A percentile compares a stretch with the other conserved stretches of the same genome.
These are phyloP conservation scores for Physocephala rufipes DNA, from an alignment of 2,888 invertebrate species.

Conservation along the genomic window DNA sequence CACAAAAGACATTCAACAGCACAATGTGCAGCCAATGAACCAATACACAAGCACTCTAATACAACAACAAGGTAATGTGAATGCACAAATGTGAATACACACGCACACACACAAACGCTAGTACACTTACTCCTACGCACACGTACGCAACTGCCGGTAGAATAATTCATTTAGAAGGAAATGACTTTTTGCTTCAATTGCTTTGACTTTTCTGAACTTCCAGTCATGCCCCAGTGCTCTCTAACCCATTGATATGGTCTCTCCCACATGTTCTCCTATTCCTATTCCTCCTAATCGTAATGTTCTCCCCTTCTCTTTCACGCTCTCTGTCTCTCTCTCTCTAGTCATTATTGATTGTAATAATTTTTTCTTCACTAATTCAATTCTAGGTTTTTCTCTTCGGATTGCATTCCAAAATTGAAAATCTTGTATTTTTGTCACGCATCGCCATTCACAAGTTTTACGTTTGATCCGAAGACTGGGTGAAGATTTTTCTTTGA, in stretches of 20 bases:
- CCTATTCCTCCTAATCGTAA: neutral
- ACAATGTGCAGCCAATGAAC: too few species aligned
- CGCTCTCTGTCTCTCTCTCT: neutral
- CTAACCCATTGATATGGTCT: neutral
- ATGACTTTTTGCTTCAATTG: constrained; percentile 6
- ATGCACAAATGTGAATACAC: neutral
- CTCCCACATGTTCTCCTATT: neutral
- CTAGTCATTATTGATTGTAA: neutral
- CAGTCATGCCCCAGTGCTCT: too few species aligned
- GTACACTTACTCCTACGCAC: constrained; percentile 4
- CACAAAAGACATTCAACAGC: too few species aligned
- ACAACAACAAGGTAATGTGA: neutral
- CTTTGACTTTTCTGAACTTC: neutral
- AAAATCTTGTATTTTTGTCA: constrained; percentile 45
- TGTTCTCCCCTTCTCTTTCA: neutral
- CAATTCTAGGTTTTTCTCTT: neutral
- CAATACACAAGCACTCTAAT: too few species aligned
- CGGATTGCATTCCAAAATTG: constrained; percentile 36
- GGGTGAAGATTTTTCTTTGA: neutral
- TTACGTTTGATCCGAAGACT: neutral
- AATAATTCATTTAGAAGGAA: constrained; percentile 1
- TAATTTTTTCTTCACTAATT: neutral
- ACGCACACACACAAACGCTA: neutral
- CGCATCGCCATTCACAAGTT: constrained; percentile 33
- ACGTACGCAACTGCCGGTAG: neutral